Evolutionary conservation across 2,888 invertebrate genomes (phyloP).

Genomic region (Spilarctia lutea): DNA sequence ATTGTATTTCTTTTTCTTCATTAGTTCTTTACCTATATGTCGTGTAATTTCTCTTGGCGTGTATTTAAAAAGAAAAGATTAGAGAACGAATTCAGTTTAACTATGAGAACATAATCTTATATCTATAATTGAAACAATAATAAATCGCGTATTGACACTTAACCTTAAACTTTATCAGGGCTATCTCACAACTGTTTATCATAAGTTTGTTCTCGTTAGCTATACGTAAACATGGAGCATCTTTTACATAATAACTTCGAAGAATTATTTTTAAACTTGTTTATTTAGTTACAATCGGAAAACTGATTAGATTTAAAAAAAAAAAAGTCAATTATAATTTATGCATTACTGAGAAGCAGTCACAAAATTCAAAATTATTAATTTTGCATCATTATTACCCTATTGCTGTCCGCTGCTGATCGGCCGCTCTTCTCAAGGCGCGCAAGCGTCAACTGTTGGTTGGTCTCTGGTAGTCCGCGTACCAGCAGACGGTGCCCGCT

Average conservation of each 20-base stretch:
- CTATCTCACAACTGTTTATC: slow-evolving; percentile 39
- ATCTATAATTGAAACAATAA: slow-evolving; percentile 11
- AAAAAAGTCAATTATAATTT: background rate
- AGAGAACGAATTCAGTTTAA: background rate
- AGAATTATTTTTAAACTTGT: slow-evolving; percentile 29
- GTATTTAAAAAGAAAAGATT: slow-evolving; percentile 10
- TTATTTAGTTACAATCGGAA: background rate
- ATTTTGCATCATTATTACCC: background rate
- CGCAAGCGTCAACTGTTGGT: too few species aligned
- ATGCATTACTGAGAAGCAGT: background rate
- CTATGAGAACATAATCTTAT: background rate
- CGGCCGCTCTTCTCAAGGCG: too few species aligned
- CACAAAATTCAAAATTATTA: background rate
- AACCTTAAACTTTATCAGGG: slow-evolving; percentile 52
- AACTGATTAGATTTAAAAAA: background rate
- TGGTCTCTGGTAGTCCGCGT: too few species aligned
- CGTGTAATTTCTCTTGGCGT: background rate
- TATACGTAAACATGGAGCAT: slow-evolving; percentile 41
- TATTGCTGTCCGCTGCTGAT: too few species aligned
- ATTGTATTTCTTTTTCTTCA: too few species aligned
- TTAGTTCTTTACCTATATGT: background rate
- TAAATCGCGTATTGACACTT: slow-evolving; percentile 35
- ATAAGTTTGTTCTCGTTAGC: slow-evolving; percentile 18
- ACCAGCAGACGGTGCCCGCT: too few species aligned
- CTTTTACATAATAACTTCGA: slow-evolving; percentile 14